A percentile compares a stretch with the other conserved stretches of the same genome.
These are phyloP conservation scores for Cotesia vestalis DNA, from an alignment of 1,140 invertebrate species.

Conservation along the genomic window DNA sequence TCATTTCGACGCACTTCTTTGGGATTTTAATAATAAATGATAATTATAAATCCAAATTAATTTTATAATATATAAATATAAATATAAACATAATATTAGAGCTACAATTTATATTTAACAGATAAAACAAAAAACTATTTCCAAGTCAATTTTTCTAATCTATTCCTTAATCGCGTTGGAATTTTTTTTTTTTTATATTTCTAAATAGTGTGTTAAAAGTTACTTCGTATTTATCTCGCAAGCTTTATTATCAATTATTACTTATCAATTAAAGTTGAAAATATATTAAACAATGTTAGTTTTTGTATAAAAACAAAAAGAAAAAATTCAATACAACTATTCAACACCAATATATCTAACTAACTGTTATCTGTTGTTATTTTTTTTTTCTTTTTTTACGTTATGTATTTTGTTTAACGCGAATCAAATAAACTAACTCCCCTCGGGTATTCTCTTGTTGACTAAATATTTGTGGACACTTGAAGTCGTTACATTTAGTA, in stretches of 20 bases:
- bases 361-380: no score
- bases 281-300: no score
- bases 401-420: constrained; percentile 17
- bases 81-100: constrained; percentile 29
- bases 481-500: background rate
- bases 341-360: no score
- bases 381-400: constrained; percentile 17
- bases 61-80: constrained; percentile 40
- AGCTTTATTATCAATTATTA: no score
- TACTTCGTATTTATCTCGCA: no score
- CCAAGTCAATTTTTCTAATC: no score
- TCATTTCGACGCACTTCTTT: constrained; percentile 45
- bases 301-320: no score
- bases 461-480: background rate
- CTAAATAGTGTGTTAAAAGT: no score
- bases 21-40: constrained; percentile 34
- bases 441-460: constrained; percentile 14
- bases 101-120: constrained; percentile 30
- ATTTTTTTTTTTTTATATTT: no score
- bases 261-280: no score
- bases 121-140: constrained; percentile 21
- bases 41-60: constrained; percentile 35
- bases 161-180: no score
- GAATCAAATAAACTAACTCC: constrained; percentile 17
- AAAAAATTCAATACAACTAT: no score